Evolutionary conservation across 1,140 invertebrate genomes (phyloP).

Genomic region (Caenorhabditis remanei): DNA sequence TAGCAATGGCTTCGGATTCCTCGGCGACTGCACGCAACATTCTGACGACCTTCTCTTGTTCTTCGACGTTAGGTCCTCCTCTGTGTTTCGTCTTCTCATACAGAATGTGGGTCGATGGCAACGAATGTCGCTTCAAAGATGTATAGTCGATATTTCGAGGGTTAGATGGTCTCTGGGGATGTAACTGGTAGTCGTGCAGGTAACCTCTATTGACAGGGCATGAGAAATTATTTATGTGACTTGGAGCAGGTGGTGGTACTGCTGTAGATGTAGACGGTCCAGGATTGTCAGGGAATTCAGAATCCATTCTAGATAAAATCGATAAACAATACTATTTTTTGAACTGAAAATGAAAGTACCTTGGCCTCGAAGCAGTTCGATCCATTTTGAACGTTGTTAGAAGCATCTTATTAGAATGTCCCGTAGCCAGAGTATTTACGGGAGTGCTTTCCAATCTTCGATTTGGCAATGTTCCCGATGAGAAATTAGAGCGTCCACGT

Average conservation of each 20-base stretch:
- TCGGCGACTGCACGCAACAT: not conserved
- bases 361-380: not conserved
- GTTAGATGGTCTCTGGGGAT: not conserved
- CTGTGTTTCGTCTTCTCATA: slow-evolving; percentile 31
- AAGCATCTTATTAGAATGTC: not conserved
- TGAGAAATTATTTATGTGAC: not conserved
- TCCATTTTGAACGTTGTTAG: slow-evolving; percentile 28
- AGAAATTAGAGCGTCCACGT: slow-evolving; percentile 19
- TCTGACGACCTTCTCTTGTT: not conserved
- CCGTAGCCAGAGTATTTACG: slow-evolving; percentile 8
- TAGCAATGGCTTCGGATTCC: not conserved
- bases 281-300: not conserved
- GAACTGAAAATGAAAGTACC: not conserved
- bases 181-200: not conserved
- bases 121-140: not conserved
- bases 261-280: not conserved
- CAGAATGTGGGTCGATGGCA: slow-evolving; percentile 23
- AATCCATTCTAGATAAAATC: too few relatives aligned
- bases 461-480: slow-evolving; percentile 24
- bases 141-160: not conserved
- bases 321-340: too few relatives aligned
- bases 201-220: slow-evolving; percentile 22
- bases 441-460: slow-evolving; percentile 4
- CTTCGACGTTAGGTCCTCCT: slow-evolving; percentile 8
- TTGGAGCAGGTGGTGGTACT: not conserved